Evolutionary conservation across 2,888 invertebrate species (phyloP).

Genomic region (Ganaspis brasiliensis): DNA sequence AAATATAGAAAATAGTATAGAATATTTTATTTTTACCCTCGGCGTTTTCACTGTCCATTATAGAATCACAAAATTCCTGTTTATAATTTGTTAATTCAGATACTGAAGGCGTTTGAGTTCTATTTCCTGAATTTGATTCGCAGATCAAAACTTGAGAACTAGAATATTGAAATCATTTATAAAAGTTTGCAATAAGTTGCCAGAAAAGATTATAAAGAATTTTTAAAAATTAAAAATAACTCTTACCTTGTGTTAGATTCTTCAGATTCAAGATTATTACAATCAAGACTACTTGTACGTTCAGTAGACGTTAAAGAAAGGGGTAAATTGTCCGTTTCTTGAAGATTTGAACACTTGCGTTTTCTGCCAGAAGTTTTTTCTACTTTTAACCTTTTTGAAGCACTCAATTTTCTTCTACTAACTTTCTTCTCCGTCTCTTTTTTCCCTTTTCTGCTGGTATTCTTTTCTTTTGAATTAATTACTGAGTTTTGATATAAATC

Average conservation of each 20-base stretch:
- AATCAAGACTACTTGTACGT: neutral
- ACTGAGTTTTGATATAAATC: neutral
- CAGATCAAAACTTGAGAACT: slow-evolving; percentile 21
- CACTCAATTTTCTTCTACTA: slow-evolving; percentile 51
- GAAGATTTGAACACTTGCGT: neutral
- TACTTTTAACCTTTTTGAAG: slow-evolving; percentile 53
- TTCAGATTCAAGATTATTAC: neutral
- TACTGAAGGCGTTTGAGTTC: slow-evolving; percentile 54
- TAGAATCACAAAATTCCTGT: slow-evolving; percentile 70
- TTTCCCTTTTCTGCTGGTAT: neutral
- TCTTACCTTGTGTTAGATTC: slow-evolving; percentile 1
- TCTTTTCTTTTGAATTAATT: neutral
- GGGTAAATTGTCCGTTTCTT: slow-evolving; percentile 12
- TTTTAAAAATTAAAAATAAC: slow-evolving; percentile 15
- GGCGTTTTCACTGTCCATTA: slow-evolving; percentile 69
- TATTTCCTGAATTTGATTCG: slow-evolving; percentile 6
- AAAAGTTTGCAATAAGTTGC: neutral
- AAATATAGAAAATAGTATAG: too few relatives aligned
- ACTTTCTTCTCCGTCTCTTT: slow-evolving; percentile 42
- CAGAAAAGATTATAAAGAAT: neutral
- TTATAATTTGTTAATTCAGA: slow-evolving; percentile 67
- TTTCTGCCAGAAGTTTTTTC: slow-evolving; percentile 56
- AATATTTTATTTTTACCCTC: slow-evolving; percentile 71
- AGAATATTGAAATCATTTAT: slow-evolving; percentile 9
- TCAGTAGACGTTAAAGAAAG: neutral